These are phyloP conservation scores for Sebastes fasciatus DNA, from an alignment of 2,113 vertebrate genomes.

Conservation along the genomic window DNA sequence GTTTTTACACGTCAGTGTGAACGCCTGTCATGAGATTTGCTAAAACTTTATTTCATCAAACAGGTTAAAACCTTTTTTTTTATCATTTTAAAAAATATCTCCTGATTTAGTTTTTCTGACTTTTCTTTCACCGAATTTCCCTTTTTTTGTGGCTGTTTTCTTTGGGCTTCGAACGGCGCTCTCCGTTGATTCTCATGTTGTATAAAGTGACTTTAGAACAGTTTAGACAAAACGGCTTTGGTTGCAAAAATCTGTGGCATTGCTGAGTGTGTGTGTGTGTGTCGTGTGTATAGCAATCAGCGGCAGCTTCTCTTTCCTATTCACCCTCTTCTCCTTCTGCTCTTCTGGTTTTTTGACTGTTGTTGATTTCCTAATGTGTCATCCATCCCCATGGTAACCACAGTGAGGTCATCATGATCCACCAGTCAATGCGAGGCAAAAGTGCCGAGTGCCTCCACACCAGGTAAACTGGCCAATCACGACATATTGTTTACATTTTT, in stretches of 20 bases:
- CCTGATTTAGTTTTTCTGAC: neutral
- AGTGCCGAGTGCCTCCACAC: constrained; percentile 98
- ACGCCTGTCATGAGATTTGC: neutral
- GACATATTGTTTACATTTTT: constrained; percentile 22
- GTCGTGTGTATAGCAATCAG: constrained; percentile 18
- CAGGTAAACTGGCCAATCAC: constrained; percentile 89
- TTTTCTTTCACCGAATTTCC: neutral
- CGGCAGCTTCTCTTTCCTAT: constrained; percentile 59
- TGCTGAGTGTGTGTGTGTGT: constrained; percentile 31
- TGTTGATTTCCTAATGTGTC: constrained; percentile 90
- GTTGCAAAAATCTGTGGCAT: constrained; percentile 6
- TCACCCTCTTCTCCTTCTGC: constrained; percentile 72
- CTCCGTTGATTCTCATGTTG: neutral
- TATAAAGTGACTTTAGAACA: constrained; percentile 20
- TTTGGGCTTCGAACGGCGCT: constrained; percentile 24
- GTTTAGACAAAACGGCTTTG: constrained; percentile 16
- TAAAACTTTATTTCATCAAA: constrained; percentile 5
- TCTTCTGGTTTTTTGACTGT: constrained; percentile 79
- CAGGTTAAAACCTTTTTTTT: neutral
- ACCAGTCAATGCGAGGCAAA: constrained; percentile 97
- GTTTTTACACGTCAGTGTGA: constrained; percentile 4
- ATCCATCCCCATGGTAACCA: constrained; percentile 93
- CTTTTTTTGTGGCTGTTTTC: constrained; percentile 2
- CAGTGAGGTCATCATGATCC: constrained; percentile 99
- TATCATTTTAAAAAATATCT: neutral